Base-by-base conservation (phyloP, 2,113 vertebrate species). In the Callopanchax toddi region DNA sequence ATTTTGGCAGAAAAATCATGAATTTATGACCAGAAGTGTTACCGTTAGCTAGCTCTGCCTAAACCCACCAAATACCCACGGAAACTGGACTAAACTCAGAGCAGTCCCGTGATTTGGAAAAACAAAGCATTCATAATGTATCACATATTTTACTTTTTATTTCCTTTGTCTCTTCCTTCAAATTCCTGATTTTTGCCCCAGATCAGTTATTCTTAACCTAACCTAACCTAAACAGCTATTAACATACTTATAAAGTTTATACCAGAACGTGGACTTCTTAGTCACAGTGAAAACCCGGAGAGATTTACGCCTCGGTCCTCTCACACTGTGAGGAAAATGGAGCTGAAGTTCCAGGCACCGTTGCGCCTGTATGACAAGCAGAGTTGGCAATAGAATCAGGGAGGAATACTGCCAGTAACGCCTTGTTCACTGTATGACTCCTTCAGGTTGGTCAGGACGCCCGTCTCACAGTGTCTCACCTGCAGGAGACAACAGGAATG, bases 361-460 rank as follows among this genome's bases (percentile, higher is more conserved):
- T 10, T 54, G 37, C 3, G 58, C 29, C 36, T 49, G 23, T 51
- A 45, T 26, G 57, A 68, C 72, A 67, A 73, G 66, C 56, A 54
- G 74, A 60, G 68, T 53, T 82, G 75, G 69, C 72, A 74, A 23
- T 1, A 17, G 26, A 25, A 29, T 26, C 52, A 60, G 12, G 43
- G 22, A 53, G 48, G 51, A 71, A 60, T 22, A 7, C 53, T 57
- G 58, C 58, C 78, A 74, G 58, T 57, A 69, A 60, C 45, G 26
- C 22, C 13, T 23, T 39, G 23, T 12, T 61, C 36, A 7, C 63
- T 37, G 60, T 56, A 34, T 37, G 45, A 62, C 57, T 75, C 49
- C 22, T 37, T 53, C 72, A 62, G 68, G 72, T 83, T 61, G 39
- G 45, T 70, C 52, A 52, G 52, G 56, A 55, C 2, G 10, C 20